A percentile compares a stretch with the other conserved stretches of the same genome.
Evolutionary conservation across 1,140 invertebrate genomes (phyloP).

Genomic region (Gyrodactylus salaris): DNA sequence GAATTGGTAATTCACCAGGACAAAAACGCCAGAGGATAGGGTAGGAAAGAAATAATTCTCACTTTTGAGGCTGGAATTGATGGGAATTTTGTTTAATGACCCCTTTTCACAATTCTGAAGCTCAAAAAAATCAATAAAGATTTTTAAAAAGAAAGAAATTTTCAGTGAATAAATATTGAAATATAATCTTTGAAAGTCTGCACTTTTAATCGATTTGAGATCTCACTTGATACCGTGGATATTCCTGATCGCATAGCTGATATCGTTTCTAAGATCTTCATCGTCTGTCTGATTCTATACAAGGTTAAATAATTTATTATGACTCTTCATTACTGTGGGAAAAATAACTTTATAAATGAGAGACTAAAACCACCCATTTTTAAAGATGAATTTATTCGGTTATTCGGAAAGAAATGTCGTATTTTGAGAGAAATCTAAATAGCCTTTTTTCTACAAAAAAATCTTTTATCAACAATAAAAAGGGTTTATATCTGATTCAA

Average conservation of each 20-base stretch:
- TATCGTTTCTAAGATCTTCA: not conserved
- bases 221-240: not conserved
- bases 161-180: not conserved
- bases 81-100: not conserved
- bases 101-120: not conserved
- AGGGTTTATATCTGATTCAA: too few relatives aligned
- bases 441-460: too few relatives aligned
- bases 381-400: too few relatives aligned
- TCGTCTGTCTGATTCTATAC: not conserved
- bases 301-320: not conserved
- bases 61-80: not conserved
- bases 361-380: too few relatives aligned
- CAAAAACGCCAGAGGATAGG: too few relatives aligned
- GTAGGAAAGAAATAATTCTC: not conserved
- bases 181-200: not conserved
- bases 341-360: too few relatives aligned
- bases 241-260: not conserved
- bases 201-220: too few relatives aligned
- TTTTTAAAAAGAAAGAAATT: not conserved
- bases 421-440: too few relatives aligned
- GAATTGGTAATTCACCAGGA: too few relatives aligned
- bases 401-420: too few relatives aligned
- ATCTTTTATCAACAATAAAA: too few relatives aligned
- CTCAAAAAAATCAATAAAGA: not conserved
- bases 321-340: not conserved